A percentile compares a stretch with the other conserved stretches of the same genome.
Evolutionary conservation across 2,113 vertebrate species (phyloP).

Genomic region (Anguilla japonica): DNA sequence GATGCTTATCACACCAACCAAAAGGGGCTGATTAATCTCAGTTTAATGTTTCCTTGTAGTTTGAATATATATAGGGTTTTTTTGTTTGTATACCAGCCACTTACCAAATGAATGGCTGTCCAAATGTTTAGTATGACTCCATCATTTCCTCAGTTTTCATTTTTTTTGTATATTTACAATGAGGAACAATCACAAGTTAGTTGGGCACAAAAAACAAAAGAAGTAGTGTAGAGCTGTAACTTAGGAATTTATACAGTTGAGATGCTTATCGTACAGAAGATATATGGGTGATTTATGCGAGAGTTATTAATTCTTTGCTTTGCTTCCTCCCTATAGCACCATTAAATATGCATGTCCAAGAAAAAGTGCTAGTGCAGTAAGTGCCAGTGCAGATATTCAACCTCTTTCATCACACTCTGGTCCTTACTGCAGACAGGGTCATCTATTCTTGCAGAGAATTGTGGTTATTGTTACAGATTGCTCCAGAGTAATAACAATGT

Average conservation of each 20-base stretch:
- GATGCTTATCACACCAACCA: background rate
- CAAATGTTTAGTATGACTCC: no score
- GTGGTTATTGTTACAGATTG: background rate
- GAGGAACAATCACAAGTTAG: background rate
- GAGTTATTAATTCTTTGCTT: constrained; percentile 11
- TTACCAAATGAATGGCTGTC: no score
- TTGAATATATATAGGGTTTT: background rate
- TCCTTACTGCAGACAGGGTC: constrained; percentile 16
- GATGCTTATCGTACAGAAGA: background rate
- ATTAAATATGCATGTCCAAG: constrained; percentile 17
- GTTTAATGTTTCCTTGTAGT: background rate
- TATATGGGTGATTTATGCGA: constrained; percentile 21
- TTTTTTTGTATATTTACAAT: no score
- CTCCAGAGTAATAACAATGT: background rate
- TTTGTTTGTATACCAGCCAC: background rate
- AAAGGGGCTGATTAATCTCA: background rate
- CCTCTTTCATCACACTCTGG: constrained; percentile 14
- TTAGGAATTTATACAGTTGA: constrained; percentile 16
- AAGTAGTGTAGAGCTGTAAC: constrained; percentile 19
- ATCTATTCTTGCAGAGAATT: constrained; percentile 13
- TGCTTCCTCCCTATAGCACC: constrained; percentile 3
- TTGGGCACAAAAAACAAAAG: background rate
- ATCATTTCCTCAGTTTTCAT: no score
- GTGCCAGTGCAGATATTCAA: background rate
- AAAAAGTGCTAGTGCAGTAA: background rate